These are phyloP conservation scores for Ceyx cyanopectus DNA, from an alignment of 2,113 vertebrate species.

Conservation along the genomic window DNA sequence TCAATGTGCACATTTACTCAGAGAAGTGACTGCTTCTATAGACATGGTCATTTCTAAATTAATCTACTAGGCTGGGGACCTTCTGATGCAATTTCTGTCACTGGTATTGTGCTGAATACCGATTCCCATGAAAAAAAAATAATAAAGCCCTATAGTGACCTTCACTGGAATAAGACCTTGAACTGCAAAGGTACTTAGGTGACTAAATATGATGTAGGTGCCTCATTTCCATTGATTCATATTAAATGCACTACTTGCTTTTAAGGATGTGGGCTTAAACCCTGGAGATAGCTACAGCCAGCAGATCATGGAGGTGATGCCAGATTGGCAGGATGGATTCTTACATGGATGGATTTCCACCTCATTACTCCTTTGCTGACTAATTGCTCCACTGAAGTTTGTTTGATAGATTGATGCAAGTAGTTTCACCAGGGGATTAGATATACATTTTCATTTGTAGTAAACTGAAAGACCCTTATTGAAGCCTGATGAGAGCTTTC, in stretches of 20 bases:
- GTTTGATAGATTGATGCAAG: neutral
- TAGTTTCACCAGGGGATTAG: neutral
- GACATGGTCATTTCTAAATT: neutral
- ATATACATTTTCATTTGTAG: neutral
- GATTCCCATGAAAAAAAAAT: neutral
- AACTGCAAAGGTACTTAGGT: slow-evolving; percentile 43
- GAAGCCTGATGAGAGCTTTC: neutral
- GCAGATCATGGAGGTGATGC: neutral
- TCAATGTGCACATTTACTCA: neutral
- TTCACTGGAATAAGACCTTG: neutral
- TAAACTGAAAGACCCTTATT: neutral
- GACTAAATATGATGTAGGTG: neutral
- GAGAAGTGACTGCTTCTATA: neutral
- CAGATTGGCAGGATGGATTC: neutral
- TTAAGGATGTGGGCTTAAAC: neutral
- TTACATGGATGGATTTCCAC: neutral
- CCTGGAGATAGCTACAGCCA: neutral
- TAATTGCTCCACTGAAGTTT: neutral
- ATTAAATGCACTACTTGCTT: neutral
- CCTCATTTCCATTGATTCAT: slow-evolving; percentile 20
- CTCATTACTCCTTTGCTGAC: neutral
- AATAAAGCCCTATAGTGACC: neutral
- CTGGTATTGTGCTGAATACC: neutral
- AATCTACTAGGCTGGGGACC: neutral
- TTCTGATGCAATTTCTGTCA: neutral